Evolutionary conservation across 2,113 vertebrate genomes (phyloP).

Genomic region (Leptosomus discolor): DNA sequence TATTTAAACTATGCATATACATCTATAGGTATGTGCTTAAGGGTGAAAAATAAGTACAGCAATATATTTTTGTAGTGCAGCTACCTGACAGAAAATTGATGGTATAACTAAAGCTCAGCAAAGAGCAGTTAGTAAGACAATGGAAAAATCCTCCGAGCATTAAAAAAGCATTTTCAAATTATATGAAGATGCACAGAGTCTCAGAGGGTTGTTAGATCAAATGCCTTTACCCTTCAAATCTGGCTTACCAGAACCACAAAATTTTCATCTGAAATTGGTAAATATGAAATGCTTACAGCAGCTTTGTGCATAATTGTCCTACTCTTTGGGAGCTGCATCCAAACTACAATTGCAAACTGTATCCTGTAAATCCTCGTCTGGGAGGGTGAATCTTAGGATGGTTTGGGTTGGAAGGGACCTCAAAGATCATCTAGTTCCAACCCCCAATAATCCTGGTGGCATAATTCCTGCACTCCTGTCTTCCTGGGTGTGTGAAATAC

Average conservation of each 20-base stretch:
- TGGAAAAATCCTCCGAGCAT: not conserved
- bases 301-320: not conserved
- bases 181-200: fast-evolving
- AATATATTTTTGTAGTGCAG: not conserved
- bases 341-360: not conserved
- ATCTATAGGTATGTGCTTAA: not conserved
- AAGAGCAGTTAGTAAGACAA: not conserved
- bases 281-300: not conserved
- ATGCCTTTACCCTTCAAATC: not conserved
- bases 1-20: not conserved
- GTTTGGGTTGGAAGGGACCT: too few species aligned
- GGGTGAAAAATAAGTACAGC: not conserved
- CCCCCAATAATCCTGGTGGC: too few species aligned
- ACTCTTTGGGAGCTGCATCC: not conserved
- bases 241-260: not conserved
- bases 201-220: not conserved
- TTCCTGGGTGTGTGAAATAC: not conserved
- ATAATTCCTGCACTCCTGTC: not conserved
- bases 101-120: not conserved
- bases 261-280: not conserved
- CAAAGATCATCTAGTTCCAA: too few species aligned
- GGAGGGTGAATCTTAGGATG: not conserved
- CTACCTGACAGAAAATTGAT: not conserved
- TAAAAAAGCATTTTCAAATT: not conserved
- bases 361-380: not conserved